These are phyloP conservation scores for Manacus vitellinus DNA, from an alignment of 2,113 vertebrate species.

Conservation along the genomic window DNA sequence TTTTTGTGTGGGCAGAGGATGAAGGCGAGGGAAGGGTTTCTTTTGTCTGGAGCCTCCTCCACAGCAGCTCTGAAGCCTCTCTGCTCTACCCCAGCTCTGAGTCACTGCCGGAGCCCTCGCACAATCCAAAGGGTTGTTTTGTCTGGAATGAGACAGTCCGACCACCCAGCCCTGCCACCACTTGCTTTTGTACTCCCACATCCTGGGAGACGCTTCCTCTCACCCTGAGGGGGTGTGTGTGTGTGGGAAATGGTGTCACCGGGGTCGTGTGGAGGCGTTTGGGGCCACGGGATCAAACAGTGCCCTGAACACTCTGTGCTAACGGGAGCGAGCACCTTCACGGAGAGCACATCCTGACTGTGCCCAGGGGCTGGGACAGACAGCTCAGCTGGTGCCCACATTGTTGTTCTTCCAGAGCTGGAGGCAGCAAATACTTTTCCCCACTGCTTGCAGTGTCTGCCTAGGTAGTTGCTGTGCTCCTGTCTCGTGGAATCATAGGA, in stretches of 20 bases:
- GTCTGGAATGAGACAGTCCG: neutral
- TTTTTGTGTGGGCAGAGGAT: neutral
- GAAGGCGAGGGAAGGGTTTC: neutral
- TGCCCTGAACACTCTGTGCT: neutral
- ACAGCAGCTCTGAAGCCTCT: neutral
- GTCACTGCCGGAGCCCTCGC: neutral
- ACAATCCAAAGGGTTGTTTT: neutral
- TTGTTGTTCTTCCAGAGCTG: neutral
- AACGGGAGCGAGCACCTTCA: neutral
- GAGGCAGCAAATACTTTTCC: neutral
- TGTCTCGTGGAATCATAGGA: neutral
- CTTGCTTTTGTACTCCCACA: neutral
- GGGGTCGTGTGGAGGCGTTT: neutral
- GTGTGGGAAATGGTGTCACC: neutral
- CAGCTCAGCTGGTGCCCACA: neutral
- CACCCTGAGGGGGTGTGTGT: neutral
- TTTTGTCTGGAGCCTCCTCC: neutral
- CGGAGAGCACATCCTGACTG: neutral
- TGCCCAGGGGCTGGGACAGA: neutral
- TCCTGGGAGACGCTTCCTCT: neutral
- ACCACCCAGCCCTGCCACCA: neutral
- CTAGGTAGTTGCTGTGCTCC: neutral
- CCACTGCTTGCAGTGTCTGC: neutral
- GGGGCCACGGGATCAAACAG: neutral
- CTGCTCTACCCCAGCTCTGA: conserved; percentile 9